Evolutionary conservation across 2,113 vertebrate genomes (phyloP).

Genomic region (Lepus europaeus): DNA sequence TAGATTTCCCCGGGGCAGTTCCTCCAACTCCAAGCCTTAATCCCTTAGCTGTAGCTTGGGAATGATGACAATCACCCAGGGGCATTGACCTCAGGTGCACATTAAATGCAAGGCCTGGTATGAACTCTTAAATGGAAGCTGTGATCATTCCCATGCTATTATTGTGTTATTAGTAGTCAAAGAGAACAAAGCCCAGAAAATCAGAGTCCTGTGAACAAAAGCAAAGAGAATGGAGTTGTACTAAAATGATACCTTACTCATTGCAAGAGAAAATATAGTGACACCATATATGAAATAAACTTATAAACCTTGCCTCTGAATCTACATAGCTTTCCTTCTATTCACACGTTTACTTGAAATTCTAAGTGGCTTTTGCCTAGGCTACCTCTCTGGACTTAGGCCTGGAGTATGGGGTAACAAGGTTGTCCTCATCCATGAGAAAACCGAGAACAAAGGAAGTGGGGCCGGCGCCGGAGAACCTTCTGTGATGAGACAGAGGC

Average conservation of each 20-base stretch:
- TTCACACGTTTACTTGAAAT: neutral
- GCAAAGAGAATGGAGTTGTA: neutral
- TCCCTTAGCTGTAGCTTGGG: neutral
- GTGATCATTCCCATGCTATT: neutral
- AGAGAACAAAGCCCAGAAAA: neutral
- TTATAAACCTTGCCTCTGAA: neutral
- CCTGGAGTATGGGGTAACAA: no score
- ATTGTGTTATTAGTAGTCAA: neutral
- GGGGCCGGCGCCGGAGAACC: neutral
- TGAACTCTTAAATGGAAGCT: neutral
- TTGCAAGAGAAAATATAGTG: neutral
- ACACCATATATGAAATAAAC: neutral
- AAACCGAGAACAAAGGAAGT: neutral
- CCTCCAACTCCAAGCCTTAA: neutral
- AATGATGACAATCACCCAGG: neutral
- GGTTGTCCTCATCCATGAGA: neutral
- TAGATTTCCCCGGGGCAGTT: neutral
- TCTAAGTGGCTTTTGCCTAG: neutral
- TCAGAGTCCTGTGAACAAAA: neutral
- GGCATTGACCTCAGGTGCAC: rapidly evolving
- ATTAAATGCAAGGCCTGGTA: neutral
- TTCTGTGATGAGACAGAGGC: rapidly evolving
- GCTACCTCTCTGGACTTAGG: neutral
- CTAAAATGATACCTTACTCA: neutral
- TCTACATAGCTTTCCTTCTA: neutral